A percentile compares a stretch with the other conserved stretches of the same genome.
phyloP scores from a whole-genome alignment of 2,888 invertebrate genomes.

The Ormyrus labotus region DNA sequence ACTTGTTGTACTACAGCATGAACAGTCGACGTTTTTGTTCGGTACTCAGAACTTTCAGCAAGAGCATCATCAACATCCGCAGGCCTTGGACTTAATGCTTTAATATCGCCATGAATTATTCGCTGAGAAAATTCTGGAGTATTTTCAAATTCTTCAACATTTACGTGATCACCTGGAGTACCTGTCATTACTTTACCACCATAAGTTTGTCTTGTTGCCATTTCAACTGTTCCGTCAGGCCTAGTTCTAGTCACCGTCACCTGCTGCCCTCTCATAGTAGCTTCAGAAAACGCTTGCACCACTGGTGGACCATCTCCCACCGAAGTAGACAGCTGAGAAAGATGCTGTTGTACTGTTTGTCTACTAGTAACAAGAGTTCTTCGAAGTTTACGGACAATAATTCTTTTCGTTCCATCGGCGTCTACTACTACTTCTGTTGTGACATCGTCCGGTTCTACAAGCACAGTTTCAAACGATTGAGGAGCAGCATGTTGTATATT shows the following conservation, averaged over 20 bases:
- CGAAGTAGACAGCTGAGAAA: constrained; percentile 78
- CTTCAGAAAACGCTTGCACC: constrained; percentile 82
- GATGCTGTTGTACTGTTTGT: constrained; percentile 81
- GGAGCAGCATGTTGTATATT: constrained; percentile 85
- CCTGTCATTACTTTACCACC: constrained; percentile 82
- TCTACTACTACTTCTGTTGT: constrained; percentile 88
- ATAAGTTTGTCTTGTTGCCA: constrained; percentile 80
- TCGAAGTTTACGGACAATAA: constrained; percentile 85
- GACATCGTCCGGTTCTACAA: constrained; percentile 89
- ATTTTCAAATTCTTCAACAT: constrained; percentile 82
- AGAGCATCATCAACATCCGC: constrained; percentile 74
- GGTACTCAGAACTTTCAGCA: constrained; percentile 64
- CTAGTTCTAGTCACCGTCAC: constrained; percentile 79
- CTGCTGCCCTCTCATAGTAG: constrained; percentile 82
- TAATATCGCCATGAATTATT: constrained; percentile 79
- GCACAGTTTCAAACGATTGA: constrained; percentile 87
- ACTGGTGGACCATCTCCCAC: constrained; percentile 79
- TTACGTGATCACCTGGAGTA: constrained; percentile 80
- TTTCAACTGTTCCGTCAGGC: constrained; percentile 80
- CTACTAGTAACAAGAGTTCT: constrained; percentile 81
- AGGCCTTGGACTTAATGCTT: constrained; percentile 73
- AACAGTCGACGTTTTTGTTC: constrained; percentile 84
- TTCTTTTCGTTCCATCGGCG: constrained; percentile 87
- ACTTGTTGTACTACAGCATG: constrained; percentile 90
- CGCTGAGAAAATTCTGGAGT: constrained; percentile 80